Evolutionary conservation across 2,797 vertebrate genomes (phyloP).

Genomic region (Podarcis siculus): DNA sequence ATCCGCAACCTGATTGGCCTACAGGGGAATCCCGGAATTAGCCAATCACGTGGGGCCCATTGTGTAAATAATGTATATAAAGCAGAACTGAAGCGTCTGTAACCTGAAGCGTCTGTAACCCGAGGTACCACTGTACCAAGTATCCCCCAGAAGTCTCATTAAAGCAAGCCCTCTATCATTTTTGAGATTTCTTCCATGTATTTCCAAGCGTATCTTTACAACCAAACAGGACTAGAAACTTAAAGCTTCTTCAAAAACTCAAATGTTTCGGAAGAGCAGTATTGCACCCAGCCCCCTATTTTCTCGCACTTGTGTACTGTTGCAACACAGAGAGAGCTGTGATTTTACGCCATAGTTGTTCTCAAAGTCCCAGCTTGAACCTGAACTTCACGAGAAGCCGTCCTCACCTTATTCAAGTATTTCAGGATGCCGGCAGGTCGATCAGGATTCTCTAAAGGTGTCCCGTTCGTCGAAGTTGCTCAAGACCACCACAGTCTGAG

Average conservation of each 20-base stretch:
- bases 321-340: not conserved
- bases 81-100: no score
- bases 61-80: no score
- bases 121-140: no score
- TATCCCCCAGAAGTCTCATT: not conserved
- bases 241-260: not conserved
- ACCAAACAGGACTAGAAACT: not conserved
- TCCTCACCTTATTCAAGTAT: slow-evolving; percentile 71
- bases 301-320: accelerated
- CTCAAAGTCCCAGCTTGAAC: not conserved
- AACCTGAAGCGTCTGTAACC: no score
- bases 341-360: not conserved
- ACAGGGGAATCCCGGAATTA: no score
- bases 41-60: no score
- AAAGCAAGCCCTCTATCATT: not conserved
- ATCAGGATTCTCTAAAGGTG: slow-evolving; percentile 89
- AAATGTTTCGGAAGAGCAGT: not conserved
- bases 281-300: not conserved
- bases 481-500: slow-evolving; percentile 71
- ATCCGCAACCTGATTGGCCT: no score
- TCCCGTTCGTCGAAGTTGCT: slow-evolving; percentile 85
- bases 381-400: not conserved
- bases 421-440: slow-evolving; percentile 44
- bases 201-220: not conserved
- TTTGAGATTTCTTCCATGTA: not conserved